A percentile compares a stretch with the other conserved stretches of the same genome.
phyloP scores from a whole-genome alignment of 2,888 invertebrate genomes.

The Cantharis nigra region DNA sequence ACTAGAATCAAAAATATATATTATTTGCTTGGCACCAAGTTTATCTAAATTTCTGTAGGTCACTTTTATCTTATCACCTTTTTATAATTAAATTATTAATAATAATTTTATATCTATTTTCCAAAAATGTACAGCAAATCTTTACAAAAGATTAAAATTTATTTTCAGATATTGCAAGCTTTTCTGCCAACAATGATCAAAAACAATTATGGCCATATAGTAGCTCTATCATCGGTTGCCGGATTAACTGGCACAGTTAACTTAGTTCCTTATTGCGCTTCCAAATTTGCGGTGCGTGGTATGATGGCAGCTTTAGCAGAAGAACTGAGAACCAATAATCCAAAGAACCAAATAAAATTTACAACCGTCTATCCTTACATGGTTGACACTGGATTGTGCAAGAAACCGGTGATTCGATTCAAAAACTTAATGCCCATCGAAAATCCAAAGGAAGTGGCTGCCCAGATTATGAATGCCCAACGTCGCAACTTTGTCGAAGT shows the following conservation, averaged over 20 bases:
- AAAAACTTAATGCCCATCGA: conserved; percentile 67
- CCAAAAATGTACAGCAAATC: too few relatives aligned
- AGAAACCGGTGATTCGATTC: conserved; percentile 74
- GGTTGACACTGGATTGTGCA: conserved; percentile 84
- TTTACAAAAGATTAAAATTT: background rate
- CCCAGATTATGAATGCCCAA: conserved; percentile 69
- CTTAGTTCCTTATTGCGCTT: conserved; percentile 81
- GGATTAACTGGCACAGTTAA: conserved; percentile 74
- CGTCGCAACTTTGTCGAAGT: conserved; percentile 64
- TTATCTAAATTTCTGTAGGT: background rate
- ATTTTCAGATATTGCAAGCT: conserved; percentile 67
- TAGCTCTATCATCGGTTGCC: conserved; percentile 77
- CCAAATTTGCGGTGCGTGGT: conserved; percentile 83
- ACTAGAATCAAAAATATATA: background rate
- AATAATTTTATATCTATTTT: background rate
- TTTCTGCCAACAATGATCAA: conserved; percentile 78
- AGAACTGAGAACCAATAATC: conserved; percentile 62
- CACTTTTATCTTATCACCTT: background rate
- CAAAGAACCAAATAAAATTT: conserved; percentile 66
- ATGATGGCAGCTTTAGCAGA: conserved; percentile 82
- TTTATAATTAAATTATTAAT: background rate
- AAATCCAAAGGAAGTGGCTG: conserved; percentile 66
- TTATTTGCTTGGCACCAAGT: background rate
- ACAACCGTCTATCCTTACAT: conserved; percentile 89
- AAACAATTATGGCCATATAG: conserved; percentile 75